Evolutionary conservation across 2,888 invertebrate genomes (phyloP).

Genomic region (Diploptera punctata): DNA sequence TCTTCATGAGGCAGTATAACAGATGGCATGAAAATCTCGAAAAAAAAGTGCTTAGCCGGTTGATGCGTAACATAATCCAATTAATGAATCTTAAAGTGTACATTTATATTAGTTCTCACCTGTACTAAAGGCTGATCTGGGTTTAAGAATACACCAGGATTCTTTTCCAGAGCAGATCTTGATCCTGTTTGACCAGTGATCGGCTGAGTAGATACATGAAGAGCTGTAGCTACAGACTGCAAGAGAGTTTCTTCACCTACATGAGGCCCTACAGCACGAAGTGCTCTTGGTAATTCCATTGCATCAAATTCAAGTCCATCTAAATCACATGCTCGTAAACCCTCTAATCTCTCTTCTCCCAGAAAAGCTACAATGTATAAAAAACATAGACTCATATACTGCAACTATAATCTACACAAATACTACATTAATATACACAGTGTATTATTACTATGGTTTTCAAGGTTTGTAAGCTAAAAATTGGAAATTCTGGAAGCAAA

Average conservation of each 20-base stretch:
- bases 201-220: slow-evolving; percentile 87
- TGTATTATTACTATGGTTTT: too few relatives aligned
- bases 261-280: slow-evolving; percentile 84
- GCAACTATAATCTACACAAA: too few relatives aligned
- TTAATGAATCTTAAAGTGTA: too few relatives aligned
- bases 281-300: slow-evolving; percentile 83
- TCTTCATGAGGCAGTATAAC: too few relatives aligned
- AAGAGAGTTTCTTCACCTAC: slow-evolving; percentile 87
- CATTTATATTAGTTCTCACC: slow-evolving; percentile 54
- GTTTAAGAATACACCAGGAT: slow-evolving; percentile 93
- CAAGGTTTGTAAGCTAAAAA: too few relatives aligned
- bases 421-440: too few relatives aligned
- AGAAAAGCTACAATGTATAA: slow-evolving; percentile 58
- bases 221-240: slow-evolving; percentile 94
- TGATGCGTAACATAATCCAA: too few relatives aligned
- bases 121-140: slow-evolving; percentile 96
- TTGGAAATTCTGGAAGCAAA: too few relatives aligned
- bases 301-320: slow-evolving; percentile 82
- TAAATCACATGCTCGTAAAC: slow-evolving; percentile 86
- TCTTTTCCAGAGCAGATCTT: slow-evolving; percentile 83
- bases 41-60: too few relatives aligned
- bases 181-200: slow-evolving; percentile 89
- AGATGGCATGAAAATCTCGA: too few relatives aligned
- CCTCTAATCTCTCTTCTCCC: slow-evolving; percentile 69
- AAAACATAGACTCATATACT: too few relatives aligned